Evolutionary conservation across 2,888 invertebrate species (phyloP).

Genomic region (Chloroclystis v-ata): DNA sequence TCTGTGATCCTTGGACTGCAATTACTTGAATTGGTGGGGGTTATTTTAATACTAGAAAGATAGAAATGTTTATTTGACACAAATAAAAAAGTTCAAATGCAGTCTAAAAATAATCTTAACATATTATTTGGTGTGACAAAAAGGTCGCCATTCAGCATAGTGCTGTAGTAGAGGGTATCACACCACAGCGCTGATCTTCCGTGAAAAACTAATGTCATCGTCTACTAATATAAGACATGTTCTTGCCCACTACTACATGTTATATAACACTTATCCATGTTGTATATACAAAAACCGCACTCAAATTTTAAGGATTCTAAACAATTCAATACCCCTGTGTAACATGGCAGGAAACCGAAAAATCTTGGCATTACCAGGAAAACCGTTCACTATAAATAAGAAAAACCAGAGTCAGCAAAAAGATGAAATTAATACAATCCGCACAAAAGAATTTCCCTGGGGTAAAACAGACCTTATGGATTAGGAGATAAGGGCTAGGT

Average conservation of each 20-base stretch:
- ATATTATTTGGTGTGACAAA: no score
- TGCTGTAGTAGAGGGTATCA: no score
- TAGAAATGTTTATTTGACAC: not conserved
- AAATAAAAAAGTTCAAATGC: no score
- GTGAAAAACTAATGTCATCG: no score
- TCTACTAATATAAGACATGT: no score
- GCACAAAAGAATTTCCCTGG: constrained; percentile 25
- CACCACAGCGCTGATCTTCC: no score
- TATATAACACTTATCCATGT: no score
- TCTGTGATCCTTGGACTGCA: not conserved
- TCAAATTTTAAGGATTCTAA: not conserved
- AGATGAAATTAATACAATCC: constrained; percentile 38
- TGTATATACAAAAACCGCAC: no score
- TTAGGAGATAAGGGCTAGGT: constrained; percentile 12
- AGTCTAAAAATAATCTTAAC: no score
- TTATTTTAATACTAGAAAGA: not conserved
- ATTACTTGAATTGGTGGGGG: not conserved
- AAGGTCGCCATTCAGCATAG: no score
- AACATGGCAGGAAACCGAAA: not conserved
- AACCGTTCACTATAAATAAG: constrained; percentile 12
- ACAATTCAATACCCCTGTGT: not conserved
- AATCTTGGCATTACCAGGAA: not conserved
- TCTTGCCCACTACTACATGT: no score
- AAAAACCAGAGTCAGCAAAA: constrained; percentile 26
- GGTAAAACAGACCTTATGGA: constrained; percentile 16